These are phyloP conservation scores for Zaprionus taronus DNA, from an alignment of 1,140 invertebrate genomes.

Conservation along the genomic window DNA sequence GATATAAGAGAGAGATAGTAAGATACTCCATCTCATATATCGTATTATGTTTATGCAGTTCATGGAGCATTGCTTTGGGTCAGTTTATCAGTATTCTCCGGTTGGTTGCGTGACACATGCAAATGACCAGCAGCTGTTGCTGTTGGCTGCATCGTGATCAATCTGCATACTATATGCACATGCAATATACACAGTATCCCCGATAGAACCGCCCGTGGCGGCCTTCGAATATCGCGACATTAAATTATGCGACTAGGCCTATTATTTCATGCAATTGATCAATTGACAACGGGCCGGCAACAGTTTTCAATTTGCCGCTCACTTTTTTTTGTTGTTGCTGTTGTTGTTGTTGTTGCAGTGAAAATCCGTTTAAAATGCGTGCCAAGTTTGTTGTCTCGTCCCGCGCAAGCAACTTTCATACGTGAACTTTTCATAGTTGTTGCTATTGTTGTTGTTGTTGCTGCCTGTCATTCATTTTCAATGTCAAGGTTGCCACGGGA, in stretches of 20 bases:
- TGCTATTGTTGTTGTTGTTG: conserved; percentile 20
- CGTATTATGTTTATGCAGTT: background rate
- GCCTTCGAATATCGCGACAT: conserved; percentile 72
- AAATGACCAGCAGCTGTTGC: conserved; percentile 8
- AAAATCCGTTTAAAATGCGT: conserved; percentile 76
- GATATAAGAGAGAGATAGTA: background rate
- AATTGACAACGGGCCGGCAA: conserved; percentile 64
- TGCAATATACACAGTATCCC: background rate
- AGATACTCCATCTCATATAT: background rate
- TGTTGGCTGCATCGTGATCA: conserved; percentile 60
- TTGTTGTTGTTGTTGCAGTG: conserved; percentile 45
- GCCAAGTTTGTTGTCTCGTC: conserved; percentile 56
- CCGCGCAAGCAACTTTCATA: conserved; percentile 68
- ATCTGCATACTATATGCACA: conserved; percentile 62
- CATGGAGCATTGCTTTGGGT: conserved; percentile 6
- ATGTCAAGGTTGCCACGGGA: conserved; percentile 70
- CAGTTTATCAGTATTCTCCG: conserved; percentile 31
- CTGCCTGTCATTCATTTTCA: conserved; percentile 76
- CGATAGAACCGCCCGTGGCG: conserved; percentile 24
- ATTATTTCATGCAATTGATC: conserved; percentile 82
- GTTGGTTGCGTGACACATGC: conserved; percentile 46
- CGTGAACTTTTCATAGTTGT: conserved; percentile 64
- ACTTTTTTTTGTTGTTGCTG: conserved; percentile 57
- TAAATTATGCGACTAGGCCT: conserved; percentile 81
- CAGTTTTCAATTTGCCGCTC: conserved; percentile 49